phyloP scores from a whole-genome alignment of 2,113 vertebrate genomes.

The Recurvirostra avosetta region DNA sequence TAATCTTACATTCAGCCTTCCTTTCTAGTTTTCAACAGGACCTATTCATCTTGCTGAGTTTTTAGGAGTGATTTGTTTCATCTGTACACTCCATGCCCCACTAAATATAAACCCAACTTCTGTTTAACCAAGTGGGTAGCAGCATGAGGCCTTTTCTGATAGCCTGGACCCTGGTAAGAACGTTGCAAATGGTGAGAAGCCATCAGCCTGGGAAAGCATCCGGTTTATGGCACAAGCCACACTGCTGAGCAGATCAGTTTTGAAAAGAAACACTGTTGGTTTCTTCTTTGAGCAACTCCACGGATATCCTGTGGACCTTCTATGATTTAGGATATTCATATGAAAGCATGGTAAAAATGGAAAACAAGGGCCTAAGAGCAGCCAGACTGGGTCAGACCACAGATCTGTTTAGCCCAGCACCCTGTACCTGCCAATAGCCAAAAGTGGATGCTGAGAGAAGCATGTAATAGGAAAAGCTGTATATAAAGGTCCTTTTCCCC shows the following conservation, averaged over 20 bases:
- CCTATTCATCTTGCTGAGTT: slow-evolving; percentile 70
- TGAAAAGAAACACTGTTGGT: background rate
- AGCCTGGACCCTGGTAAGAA: slow-evolving; percentile 9
- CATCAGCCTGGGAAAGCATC: background rate
- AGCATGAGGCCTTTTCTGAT: slow-evolving; percentile 41
- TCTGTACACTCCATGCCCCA: slow-evolving; percentile 58
- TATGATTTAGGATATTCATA: background rate
- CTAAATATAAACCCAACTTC: slow-evolving; percentile 73
- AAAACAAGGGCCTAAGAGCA: background rate
- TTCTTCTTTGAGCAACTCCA: background rate
- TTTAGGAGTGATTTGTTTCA: slow-evolving; percentile 71
- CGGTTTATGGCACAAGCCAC: background rate
- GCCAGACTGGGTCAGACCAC: background rate
- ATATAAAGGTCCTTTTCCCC: background rate
- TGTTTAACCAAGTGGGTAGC: slow-evolving; percentile 71
- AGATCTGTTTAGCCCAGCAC: background rate
- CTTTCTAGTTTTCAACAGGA: slow-evolving; percentile 64
- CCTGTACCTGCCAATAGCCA: background rate
- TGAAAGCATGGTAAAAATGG: background rate
- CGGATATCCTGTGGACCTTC: background rate
- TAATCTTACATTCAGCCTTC: slow-evolving; percentile 71
- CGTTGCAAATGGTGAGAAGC: background rate
- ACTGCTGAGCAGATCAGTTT: background rate
- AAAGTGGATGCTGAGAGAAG: background rate
- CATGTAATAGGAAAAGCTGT: background rate